Conservation (phyloP, 2,797 vertebrate species). For the Synanceia verrucosa region DNA sequence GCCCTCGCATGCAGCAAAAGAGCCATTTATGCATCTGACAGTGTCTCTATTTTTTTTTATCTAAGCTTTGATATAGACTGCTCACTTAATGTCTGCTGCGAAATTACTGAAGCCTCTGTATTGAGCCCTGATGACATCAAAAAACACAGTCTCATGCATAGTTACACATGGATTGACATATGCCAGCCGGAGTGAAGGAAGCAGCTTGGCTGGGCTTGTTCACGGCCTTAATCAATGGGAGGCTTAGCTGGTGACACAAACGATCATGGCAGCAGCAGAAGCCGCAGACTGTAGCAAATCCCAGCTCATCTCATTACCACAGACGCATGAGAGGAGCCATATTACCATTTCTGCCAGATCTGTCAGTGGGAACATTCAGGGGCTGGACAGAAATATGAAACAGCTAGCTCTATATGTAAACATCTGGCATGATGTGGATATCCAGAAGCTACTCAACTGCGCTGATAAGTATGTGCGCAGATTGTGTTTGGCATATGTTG, state of each 20-base stretch:
- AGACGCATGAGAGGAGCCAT: constrained; percentile 60
- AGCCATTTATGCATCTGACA: constrained; percentile 42
- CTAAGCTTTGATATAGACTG: constrained; percentile 38
- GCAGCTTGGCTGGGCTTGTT: constrained; percentile 64
- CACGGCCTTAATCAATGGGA: constrained; percentile 72
- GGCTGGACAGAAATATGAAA: constrained; percentile 37
- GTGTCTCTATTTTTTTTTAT: constrained; percentile 17
- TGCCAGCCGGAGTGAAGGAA: constrained; percentile 60
- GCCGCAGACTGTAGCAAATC: constrained; percentile 70
- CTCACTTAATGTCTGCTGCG: constrained; percentile 28
- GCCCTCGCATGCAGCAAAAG: constrained; percentile 19
- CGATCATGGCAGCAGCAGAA: constrained; percentile 66
- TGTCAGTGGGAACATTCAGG: constrained; percentile 44
- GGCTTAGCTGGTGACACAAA: constrained; percentile 71
- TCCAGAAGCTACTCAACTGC: constrained; percentile 52
- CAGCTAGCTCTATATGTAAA: constrained; percentile 42
- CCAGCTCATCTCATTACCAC: constrained; percentile 73
- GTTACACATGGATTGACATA: constrained; percentile 70
- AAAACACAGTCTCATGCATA: constrained; percentile 36
- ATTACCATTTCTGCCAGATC: constrained; percentile 64
- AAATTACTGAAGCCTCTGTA: constrained; percentile 31
- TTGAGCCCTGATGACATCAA: neutral
- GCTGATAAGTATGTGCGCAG: constrained; percentile 30
- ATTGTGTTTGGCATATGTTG: constrained; percentile 47
- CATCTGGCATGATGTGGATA: constrained; percentile 56